Conservation (phyloP, 2,113 vertebrate species). For the Laterallus jamaicensis region DNA sequence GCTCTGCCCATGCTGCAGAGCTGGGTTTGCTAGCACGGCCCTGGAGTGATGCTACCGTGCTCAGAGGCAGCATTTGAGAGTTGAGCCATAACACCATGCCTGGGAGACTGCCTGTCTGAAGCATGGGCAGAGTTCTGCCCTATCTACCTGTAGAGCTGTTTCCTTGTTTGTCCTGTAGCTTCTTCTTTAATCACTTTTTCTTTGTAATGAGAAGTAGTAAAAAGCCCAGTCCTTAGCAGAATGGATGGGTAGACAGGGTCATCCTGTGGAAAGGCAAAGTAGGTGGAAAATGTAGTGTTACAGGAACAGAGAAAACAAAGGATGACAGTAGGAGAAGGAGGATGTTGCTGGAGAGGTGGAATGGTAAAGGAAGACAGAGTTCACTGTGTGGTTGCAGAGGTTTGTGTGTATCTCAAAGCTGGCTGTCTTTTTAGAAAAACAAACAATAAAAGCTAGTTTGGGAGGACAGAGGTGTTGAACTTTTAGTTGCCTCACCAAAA, state of each 20-base stretch:
- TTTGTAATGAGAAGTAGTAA: background rate
- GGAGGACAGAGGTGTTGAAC: background rate
- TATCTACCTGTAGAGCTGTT: accelerated
- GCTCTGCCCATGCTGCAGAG: background rate
- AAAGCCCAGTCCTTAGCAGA: background rate
- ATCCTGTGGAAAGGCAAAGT: background rate
- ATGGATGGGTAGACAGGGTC: background rate
- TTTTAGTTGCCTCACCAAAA: background rate
- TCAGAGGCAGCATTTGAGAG: background rate
- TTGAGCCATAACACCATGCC: background rate
- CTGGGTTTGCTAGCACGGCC: background rate
- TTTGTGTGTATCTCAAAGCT: background rate
- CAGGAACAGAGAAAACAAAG: background rate
- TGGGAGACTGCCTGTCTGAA: background rate
- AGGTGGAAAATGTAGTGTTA: background rate
- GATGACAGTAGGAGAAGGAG: background rate
- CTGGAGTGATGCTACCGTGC: background rate
- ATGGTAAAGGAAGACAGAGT: background rate
- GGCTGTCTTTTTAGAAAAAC: background rate
- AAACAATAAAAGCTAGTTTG: background rate
- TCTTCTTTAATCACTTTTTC: background rate
- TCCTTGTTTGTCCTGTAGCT: background rate
- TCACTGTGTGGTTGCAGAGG: background rate
- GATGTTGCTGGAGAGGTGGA: background rate
- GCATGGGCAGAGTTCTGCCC: background rate